Percentiles rank a stretch among this genome's conserved stretches.
These are phyloP conservation scores for Papilio demoleus DNA, from an alignment of 2,888 invertebrate genomes.

Conservation along the genomic window DNA sequence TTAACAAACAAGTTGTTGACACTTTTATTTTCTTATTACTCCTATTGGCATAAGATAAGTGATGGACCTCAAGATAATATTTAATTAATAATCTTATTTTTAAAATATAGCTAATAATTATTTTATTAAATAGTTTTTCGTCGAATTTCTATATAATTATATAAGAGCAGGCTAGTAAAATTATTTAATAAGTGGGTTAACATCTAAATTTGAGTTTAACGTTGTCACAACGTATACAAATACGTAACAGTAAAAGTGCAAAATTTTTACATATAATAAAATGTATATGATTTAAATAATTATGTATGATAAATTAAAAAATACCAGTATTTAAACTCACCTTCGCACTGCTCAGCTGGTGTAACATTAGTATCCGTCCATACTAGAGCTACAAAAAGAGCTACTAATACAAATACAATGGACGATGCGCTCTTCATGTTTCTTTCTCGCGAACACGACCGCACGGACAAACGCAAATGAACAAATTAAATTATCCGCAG, in stretches of 20 bases:
- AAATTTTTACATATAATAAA: too few relatives aligned
- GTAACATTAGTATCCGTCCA: conserved; percentile 45
- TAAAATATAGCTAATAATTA: neutral
- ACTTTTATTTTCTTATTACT: neutral
- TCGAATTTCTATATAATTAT: too few relatives aligned
- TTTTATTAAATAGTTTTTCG: too few relatives aligned
- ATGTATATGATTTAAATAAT: too few relatives aligned
- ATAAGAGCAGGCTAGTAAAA: too few relatives aligned
- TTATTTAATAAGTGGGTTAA: too few relatives aligned
- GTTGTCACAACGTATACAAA: too few relatives aligned
- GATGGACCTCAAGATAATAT: neutral
- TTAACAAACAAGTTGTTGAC: neutral
- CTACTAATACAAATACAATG: conserved; percentile 33
- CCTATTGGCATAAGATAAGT: neutral
- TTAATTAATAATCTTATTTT: neutral
- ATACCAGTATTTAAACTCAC: conserved; percentile 47
- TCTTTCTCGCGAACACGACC: conserved; percentile 41
- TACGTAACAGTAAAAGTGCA: too few relatives aligned
- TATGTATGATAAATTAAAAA: conserved; percentile 4
- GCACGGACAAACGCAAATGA: conserved; percentile 22
- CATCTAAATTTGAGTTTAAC: too few relatives aligned
- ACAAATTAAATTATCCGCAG: conserved; percentile 25
- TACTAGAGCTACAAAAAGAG: conserved; percentile 43
- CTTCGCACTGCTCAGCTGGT: conserved; percentile 55
- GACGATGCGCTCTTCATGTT: conserved; percentile 47